Evolutionary conservation across 1,140 invertebrate species (phyloP).

Genomic region (Pseudomyrmex pallidus): DNA sequence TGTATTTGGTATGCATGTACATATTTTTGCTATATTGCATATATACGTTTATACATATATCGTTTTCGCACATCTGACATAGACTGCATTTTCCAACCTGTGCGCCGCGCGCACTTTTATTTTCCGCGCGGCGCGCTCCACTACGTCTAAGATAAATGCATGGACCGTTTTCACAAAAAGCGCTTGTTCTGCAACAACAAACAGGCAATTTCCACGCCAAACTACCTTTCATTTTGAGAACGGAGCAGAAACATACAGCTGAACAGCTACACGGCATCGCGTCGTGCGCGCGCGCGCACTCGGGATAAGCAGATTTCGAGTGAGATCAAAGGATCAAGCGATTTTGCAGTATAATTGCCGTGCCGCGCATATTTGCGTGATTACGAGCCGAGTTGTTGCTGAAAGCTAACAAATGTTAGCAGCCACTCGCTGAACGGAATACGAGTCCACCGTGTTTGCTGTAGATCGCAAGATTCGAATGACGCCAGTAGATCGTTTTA

Average conservation of each 20-base stretch:
- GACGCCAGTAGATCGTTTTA: slow-evolving; percentile 71
- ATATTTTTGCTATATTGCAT: not conserved
- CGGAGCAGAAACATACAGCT: not conserved
- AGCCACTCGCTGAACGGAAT: not conserved
- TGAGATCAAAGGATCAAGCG: slow-evolving; percentile 6
- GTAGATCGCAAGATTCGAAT: slow-evolving; percentile 52
- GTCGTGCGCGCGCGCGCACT: too few relatives aligned
- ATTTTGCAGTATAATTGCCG: slow-evolving; percentile 25
- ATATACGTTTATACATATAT: not conserved
- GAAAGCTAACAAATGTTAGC: not conserved
- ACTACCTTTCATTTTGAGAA: not conserved
- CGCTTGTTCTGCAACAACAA: not conserved
- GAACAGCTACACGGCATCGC: not conserved
- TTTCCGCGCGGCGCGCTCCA: not conserved
- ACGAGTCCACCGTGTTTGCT: not conserved
- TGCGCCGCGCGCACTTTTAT: slow-evolving; percentile 12
- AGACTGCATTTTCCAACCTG: slow-evolving; percentile 8
- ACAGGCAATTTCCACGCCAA: slow-evolving; percentile 12
- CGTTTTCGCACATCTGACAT: not conserved
- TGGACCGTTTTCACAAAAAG: slow-evolving; percentile 9
- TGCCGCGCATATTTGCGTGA: not conserved
- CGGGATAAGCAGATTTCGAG: not conserved
- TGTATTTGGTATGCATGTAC: not conserved
- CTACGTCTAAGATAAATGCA: slow-evolving; percentile 26
- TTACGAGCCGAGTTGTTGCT: not conserved